A percentile compares a stretch with the other conserved stretches of the same genome.
phyloP scores from a whole-genome alignment of 2,888 invertebrate species.

The Coecobrya sp. region DNA sequence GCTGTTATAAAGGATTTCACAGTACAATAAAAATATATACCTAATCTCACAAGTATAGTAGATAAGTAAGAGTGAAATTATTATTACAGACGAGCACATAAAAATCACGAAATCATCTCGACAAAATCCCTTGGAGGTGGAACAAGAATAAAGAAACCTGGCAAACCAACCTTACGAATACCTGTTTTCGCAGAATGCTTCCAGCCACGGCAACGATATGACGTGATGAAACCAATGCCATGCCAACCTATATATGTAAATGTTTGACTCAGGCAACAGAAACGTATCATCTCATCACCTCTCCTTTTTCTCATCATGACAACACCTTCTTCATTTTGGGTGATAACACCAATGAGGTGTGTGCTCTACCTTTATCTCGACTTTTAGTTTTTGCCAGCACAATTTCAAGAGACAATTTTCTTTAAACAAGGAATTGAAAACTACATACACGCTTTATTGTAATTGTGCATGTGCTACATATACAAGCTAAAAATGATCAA shows the following conservation, averaged over 20 bases:
- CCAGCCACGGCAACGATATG: conserved; percentile 29
- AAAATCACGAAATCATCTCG: conserved; percentile 66
- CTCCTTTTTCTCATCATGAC: conserved; percentile 33
- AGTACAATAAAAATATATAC: conserved; percentile 22
- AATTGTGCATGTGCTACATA: too few species aligned
- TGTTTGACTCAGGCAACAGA: conserved; percentile 35
- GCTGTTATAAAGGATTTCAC: background rate
- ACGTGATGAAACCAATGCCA: too few species aligned
- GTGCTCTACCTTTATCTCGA: background rate
- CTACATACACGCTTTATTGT: too few species aligned
- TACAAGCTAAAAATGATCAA: too few species aligned
- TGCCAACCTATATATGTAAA: background rate
- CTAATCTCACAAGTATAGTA: conserved; percentile 10
- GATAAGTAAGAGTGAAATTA: conserved; percentile 25
- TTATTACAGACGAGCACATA: conserved; percentile 47
- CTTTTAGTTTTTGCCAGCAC: background rate
- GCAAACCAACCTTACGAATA: conserved; percentile 53
- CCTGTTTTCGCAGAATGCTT: conserved; percentile 39
- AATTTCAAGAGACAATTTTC: background rate
- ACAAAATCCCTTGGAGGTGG: conserved; percentile 66
- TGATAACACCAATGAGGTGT: conserved; percentile 1
- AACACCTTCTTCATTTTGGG: conserved; percentile 11
- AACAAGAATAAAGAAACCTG: conserved; percentile 48
- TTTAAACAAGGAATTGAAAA: background rate
- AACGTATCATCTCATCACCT: conserved; percentile 49